phyloP scores from a whole-genome alignment of 2,888 invertebrate genomes.

The Lasiommata megera region DNA sequence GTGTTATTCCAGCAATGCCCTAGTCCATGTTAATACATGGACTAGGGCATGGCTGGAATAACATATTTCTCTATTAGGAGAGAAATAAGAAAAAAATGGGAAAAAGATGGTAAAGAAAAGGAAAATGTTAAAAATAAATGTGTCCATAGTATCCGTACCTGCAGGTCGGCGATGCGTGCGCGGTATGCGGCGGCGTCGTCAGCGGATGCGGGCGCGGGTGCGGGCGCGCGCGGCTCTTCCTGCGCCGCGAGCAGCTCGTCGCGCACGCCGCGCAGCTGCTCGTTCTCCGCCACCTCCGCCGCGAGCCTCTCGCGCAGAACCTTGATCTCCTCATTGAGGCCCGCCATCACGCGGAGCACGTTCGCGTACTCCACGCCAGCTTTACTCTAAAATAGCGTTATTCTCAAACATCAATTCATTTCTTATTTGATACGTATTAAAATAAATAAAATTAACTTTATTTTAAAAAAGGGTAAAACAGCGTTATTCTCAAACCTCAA shows the following conservation, averaged over 20 bases:
- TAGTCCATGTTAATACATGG: too few species aligned
- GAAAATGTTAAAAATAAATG: too few species aligned
- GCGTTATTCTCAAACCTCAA: too few species aligned
- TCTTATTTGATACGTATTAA: too few species aligned
- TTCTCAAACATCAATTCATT: too few species aligned
- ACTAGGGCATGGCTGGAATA: too few species aligned
- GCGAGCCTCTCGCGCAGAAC: constrained; percentile 60
- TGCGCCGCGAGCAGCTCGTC: constrained; percentile 67
- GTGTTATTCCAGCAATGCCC: too few species aligned
- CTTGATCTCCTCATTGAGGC: constrained; percentile 73
- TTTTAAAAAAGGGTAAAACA: too few species aligned
- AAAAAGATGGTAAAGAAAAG: too few species aligned
- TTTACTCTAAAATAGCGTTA: constrained; percentile 48
- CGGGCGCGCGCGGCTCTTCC: constrained; percentile 36
- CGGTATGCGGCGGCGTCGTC: constrained; percentile 53
- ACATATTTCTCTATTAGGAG: too few species aligned
- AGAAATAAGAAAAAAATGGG: too few species aligned
- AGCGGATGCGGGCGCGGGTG: constrained; percentile 27
- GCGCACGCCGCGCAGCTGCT: constrained; percentile 59
- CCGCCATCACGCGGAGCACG: constrained; percentile 70
- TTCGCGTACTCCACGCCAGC: constrained; percentile 71
- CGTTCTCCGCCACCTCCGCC: constrained; percentile 52
- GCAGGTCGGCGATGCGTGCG: constrained; percentile 59
- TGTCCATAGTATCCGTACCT: constrained; percentile 48
- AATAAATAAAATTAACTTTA: too few species aligned